Percentiles rank a stretch among this genome's conserved stretches.
Evolutionary conservation across 2,113 vertebrate genomes (phyloP).

Genomic region (Heterotis niloticus): DNA sequence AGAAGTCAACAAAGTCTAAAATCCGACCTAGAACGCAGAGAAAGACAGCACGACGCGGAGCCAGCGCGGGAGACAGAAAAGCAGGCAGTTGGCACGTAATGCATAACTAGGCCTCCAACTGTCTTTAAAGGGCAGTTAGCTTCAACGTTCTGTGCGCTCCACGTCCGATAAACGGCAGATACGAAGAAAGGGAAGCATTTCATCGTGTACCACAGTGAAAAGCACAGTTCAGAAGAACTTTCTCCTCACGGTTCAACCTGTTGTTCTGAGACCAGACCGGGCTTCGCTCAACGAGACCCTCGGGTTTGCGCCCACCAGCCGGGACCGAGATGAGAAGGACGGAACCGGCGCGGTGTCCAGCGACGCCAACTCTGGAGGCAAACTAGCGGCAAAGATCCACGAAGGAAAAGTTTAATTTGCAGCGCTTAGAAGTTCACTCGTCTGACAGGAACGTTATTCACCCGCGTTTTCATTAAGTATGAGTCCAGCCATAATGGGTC

Average conservation of each 20-base stretch:
- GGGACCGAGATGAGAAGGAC: not conserved
- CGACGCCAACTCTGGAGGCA: not conserved
- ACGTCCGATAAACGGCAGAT: no score
- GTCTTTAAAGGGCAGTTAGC: not conserved
- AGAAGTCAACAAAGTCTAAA: not conserved
- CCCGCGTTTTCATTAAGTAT: conserved; percentile 25
- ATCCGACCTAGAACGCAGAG: not conserved
- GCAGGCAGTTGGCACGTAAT: not conserved
- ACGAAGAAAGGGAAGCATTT: no score
- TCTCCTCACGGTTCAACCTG: no score
- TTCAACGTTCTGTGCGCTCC: not conserved
- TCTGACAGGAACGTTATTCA: conserved; percentile 15
- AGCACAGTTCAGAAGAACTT: no score
- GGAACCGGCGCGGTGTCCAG: not conserved
- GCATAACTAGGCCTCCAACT: not conserved
- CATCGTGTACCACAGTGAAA: no score
- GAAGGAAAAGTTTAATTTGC: not conserved
- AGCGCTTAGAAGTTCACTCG: conserved; percentile 20
- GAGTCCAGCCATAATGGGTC: conserved; percentile 14
- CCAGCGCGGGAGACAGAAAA: not conserved
- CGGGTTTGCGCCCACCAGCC: not conserved
- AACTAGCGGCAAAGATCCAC: not conserved
- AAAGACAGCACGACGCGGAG: not conserved
- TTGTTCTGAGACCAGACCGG: not conserved
- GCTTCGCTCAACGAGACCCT: not conserved